Conservation (phyloP, 92 coral and sea anemone genomes). For the Chrysogorgia sp. region DNA sequence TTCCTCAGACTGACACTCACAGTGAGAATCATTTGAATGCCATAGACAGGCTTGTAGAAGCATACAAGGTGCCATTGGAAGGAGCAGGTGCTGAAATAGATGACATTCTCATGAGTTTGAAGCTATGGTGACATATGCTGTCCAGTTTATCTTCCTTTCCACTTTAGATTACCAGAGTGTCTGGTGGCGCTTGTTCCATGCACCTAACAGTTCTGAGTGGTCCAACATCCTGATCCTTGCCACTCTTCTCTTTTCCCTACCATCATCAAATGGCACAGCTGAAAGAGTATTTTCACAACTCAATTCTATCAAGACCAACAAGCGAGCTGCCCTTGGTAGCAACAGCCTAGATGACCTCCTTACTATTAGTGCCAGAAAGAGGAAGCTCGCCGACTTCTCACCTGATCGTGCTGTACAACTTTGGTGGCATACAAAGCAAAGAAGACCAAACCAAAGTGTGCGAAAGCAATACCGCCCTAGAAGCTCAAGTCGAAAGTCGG, state of each 20-base stretch:
- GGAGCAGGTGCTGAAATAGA: constrained; percentile 42
- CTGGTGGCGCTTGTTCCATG: constrained; percentile 69
- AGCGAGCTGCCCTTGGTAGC: constrained; percentile 65
- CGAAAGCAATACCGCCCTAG: constrained; percentile 52
- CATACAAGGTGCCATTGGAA: constrained; percentile 40
- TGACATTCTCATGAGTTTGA: constrained; percentile 29
- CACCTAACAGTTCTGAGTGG: constrained; percentile 60
- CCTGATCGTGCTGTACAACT: no score
- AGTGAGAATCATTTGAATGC: constrained; percentile 33
- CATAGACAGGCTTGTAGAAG: constrained; percentile 32
- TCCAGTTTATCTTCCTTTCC: constrained; percentile 57
- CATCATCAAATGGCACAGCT: constrained; percentile 77
- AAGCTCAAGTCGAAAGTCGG: constrained; percentile 38
- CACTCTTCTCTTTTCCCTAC: constrained; percentile 70
- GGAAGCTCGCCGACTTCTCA: no score
- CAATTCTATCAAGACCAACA: constrained; percentile 70
- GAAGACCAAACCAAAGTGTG: constrained; percentile 55
- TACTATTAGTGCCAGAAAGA: no score
- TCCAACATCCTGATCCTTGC: constrained; percentile 62
- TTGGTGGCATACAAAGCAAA: constrained; percentile 47
- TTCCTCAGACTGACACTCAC: constrained; percentile 22
- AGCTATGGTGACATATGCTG: constrained; percentile 33
- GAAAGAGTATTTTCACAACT: constrained; percentile 75
- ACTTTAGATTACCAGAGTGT: constrained; percentile 68
- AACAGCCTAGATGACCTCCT: constrained; percentile 57